These are phyloP conservation scores for Scatophagus argus DNA, from an alignment of 2,113 vertebrate species.

Conservation along the genomic window DNA sequence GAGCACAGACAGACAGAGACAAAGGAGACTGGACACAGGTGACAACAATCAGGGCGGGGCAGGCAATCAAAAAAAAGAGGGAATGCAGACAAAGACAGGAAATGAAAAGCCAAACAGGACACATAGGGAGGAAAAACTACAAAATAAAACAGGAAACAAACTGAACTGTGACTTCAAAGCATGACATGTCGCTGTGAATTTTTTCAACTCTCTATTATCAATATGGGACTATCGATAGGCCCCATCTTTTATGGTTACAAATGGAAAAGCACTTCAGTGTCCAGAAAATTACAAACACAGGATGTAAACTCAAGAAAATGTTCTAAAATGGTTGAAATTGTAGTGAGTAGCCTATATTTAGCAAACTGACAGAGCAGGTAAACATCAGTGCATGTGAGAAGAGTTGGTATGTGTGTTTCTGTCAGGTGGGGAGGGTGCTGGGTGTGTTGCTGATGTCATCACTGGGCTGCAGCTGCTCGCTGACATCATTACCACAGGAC, in stretches of 20 bases:
- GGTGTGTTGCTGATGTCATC: slow-evolving; percentile 57
- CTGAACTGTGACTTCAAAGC: too few relatives aligned
- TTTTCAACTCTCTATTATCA: background rate
- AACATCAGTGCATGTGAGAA: slow-evolving; percentile 7
- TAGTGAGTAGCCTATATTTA: background rate
- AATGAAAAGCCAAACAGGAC: too few relatives aligned
- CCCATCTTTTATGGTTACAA: too few relatives aligned
- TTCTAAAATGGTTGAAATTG: background rate
- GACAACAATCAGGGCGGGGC: too few relatives aligned
- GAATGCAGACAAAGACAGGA: too few relatives aligned
- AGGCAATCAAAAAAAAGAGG: too few relatives aligned
- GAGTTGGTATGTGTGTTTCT: slow-evolving; percentile 17
- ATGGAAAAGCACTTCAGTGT: background rate
- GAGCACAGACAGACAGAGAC: too few relatives aligned
- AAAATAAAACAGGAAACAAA: too few relatives aligned
- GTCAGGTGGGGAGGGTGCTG: slow-evolving; percentile 12
- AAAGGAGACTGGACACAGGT: too few relatives aligned
- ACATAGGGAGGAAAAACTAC: too few relatives aligned
- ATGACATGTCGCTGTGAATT: too few relatives aligned
- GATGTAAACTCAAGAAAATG: background rate
- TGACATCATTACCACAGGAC: slow-evolving; percentile 78
- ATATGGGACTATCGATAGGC: too few relatives aligned
- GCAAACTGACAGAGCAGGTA: background rate
- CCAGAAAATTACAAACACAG: background rate
- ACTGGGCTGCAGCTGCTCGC: slow-evolving; percentile 73